Conservation (phyloP, 2,797 vertebrate genomes). For the Chelon auratus region DNA sequence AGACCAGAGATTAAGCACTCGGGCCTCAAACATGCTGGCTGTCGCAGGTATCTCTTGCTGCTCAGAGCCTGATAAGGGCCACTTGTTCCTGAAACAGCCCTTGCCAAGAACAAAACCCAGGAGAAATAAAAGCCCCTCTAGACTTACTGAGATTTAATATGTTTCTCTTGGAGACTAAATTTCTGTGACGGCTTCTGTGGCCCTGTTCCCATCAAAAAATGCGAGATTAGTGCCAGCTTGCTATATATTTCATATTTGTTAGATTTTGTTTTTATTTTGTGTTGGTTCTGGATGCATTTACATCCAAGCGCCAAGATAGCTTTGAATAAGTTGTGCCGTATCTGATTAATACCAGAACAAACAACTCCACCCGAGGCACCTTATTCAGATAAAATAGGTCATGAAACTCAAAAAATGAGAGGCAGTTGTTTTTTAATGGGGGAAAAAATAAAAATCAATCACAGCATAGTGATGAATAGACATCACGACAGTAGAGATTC, state of each 20-base stretch:
- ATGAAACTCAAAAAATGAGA: not conserved
- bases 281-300: slow-evolving; percentile 4
- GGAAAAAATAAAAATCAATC: not conserved
- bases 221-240: slow-evolving; percentile 5
- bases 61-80: slow-evolving; percentile 74
- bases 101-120: slow-evolving; percentile 44
- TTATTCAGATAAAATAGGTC: not conserved
- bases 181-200: slow-evolving; percentile 53
- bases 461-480: not conserved
- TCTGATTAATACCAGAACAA: too few species aligned
- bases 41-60: slow-evolving; percentile 77
- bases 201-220: slow-evolving; percentile 38
- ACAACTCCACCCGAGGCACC: too few species aligned
- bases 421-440: not conserved
- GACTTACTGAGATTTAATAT: slow-evolving; percentile 52
- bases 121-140: slow-evolving; percentile 48
- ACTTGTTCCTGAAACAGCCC: slow-evolving; percentile 64
- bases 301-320: not conserved
- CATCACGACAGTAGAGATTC: not conserved
- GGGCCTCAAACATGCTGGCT: slow-evolving; percentile 74
- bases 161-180: slow-evolving; percentile 43
- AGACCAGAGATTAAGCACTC: slow-evolving; percentile 80
- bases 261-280: not conserved
- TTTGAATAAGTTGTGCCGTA: too few species aligned
- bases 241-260: not conserved